Evolutionary conservation across 2,113 vertebrate genomes (phyloP).

Genomic region (Tachysurus fulvidraco): DNA sequence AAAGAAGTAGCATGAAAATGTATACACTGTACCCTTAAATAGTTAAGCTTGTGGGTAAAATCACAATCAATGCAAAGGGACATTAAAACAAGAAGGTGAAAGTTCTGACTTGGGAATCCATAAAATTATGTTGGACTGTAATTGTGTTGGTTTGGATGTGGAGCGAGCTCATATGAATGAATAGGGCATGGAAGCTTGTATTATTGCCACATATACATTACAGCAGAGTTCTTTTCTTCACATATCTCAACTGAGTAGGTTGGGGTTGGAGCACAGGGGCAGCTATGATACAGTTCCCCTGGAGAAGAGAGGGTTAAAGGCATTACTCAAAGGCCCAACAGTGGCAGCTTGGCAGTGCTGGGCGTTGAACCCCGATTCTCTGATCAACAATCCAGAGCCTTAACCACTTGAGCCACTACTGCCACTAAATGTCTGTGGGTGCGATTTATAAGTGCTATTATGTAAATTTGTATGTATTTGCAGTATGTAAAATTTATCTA

Average conservation of each 20-base stretch:
- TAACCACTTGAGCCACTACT: no score
- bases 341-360: no score
- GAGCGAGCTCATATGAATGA: neutral
- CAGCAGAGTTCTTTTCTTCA: no score
- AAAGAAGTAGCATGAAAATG: neutral
- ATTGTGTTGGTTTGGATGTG: neutral
- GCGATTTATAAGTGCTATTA: neutral
- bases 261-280: no score
- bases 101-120: neutral
- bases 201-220: no score
- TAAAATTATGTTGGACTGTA: neutral
- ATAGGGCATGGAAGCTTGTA: no score
- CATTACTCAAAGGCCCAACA: no score
- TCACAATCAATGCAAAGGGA: neutral
- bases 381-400: no score
- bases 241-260: no score
- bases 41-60: neutral
- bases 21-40: neutral
- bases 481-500: neutral
- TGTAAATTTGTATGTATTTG: neutral
- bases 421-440: neutral
- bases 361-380: no score
- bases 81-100: neutral
- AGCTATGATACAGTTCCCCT: no score
- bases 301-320: no score